Evolutionary conservation across 2,113 vertebrate genomes (phyloP).

Genomic region (Paramormyrops kingsleyae): DNA sequence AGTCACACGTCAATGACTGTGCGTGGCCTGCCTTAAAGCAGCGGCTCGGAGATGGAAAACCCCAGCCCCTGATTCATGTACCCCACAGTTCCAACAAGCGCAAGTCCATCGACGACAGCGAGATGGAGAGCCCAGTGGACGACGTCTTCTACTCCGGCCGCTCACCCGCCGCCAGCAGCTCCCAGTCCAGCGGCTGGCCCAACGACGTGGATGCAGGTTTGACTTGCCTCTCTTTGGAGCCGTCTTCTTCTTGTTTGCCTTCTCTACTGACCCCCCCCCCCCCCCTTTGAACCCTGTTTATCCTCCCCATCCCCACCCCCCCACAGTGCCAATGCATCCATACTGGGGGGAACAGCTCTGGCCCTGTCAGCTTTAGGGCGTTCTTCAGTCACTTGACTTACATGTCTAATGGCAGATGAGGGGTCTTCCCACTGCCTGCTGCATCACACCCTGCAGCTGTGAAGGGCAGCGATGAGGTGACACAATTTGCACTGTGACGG

Average conservation of each 20-base stretch:
- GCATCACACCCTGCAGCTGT: not conserved
- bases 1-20: not conserved
- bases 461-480: not conserved
- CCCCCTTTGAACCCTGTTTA: not conserved
- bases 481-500: not conserved
- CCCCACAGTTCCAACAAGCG: conserved; percentile 75
- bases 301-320: not conserved
- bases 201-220: conserved; percentile 82
- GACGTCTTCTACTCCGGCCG: conserved; percentile 83
- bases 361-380: not conserved
- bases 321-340: not conserved
- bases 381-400: not conserved
- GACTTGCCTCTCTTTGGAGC: conserved; percentile 6
- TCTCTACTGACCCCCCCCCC: not conserved
- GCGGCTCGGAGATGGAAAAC: not conserved
- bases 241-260: not conserved
- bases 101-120: conserved; percentile 83
- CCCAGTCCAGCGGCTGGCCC: conserved; percentile 80
- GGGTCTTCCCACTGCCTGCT: not conserved
- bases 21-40: not conserved
- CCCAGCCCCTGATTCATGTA: not conserved
- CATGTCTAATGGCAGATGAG: not conserved
- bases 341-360: not conserved
- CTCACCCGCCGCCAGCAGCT: conserved; percentile 80
- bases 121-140: conserved; percentile 83